Conservation (phyloP, 2,113 vertebrate species). For the Xenopus borealis region DNA sequence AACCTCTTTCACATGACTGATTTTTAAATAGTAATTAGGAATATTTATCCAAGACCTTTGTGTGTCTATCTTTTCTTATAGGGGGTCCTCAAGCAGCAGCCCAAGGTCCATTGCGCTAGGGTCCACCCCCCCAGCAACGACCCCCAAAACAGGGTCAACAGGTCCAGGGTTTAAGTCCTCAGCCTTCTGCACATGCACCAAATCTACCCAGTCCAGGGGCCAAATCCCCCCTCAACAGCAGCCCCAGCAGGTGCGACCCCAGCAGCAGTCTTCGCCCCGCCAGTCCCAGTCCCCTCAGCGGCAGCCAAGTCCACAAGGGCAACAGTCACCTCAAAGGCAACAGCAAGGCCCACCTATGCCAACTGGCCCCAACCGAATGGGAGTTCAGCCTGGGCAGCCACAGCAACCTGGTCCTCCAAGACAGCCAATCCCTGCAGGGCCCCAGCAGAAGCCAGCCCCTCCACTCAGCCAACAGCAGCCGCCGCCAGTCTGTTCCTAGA, state of each 20-base stretch:
- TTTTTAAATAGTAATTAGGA: not conserved
- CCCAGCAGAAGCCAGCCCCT: slow-evolving; percentile 68
- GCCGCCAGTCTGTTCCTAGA: slow-evolving; percentile 54
- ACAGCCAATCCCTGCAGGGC: slow-evolving; percentile 61
- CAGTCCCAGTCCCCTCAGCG: slow-evolving; percentile 50
- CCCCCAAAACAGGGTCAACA: slow-evolving; percentile 81
- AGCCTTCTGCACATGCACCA: slow-evolving; percentile 61
- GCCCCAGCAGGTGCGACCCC: slow-evolving; percentile 61
- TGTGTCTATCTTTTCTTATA: slow-evolving; percentile 48
- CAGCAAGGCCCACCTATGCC: slow-evolving; percentile 69
- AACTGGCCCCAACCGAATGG: slow-evolving; percentile 63
- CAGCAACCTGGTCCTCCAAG: slow-evolving; percentile 69
- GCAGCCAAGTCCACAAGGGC: slow-evolving; percentile 45
- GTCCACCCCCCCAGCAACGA: slow-evolving; percentile 75
- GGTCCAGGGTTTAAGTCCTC: slow-evolving; percentile 59
- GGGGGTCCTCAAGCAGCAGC: slow-evolving; percentile 72
- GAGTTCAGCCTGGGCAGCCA: slow-evolving; percentile 64
- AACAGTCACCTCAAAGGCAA: slow-evolving; percentile 56
- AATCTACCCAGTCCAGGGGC: slow-evolving; percentile 67
- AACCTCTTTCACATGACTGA: too few relatives aligned
- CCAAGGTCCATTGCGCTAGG: slow-evolving; percentile 60
- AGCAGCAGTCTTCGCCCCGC: slow-evolving; percentile 60
- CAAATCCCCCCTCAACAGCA: slow-evolving; percentile 53
- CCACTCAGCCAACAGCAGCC: slow-evolving; percentile 55
- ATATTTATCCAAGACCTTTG: not conserved